Conservation (phyloP, 2,113 vertebrate genomes). For the Dolichallabes microphthalmus region DNA sequence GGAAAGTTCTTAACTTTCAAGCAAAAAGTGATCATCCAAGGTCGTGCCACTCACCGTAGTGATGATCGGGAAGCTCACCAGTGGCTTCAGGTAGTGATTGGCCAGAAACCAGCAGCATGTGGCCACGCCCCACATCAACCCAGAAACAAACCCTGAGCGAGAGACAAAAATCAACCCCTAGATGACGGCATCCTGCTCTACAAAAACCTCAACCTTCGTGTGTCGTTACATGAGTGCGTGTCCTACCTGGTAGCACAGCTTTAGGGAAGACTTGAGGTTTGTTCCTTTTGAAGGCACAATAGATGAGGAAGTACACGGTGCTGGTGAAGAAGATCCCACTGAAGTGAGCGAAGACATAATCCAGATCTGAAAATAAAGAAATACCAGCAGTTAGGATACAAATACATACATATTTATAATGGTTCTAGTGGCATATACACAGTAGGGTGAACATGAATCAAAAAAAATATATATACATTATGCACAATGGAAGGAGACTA, state of each 20-base stretch:
- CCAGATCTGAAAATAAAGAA: conserved; percentile 73
- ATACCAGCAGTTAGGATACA: background rate
- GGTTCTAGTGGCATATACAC: no score
- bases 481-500: background rate
- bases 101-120: conserved; percentile 84
- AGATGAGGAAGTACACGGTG: conserved; percentile 80
- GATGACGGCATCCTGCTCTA: background rate
- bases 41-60: conserved; percentile 74
- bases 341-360: conserved; percentile 85
- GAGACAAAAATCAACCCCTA: background rate
- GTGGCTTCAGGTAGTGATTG: conserved; percentile 80
- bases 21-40: background rate
- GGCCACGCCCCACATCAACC: conserved; percentile 80
- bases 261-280: conserved; percentile 76
- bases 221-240: no score
- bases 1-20: background rate
- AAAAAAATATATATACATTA: background rate
- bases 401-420: background rate
- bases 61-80: conserved; percentile 86
- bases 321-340: conserved; percentile 86
- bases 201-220: no score
- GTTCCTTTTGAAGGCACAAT: conserved; percentile 79
- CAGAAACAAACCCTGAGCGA: conserved; percentile 77
- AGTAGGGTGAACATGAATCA: background rate
- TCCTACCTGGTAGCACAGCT: conserved; percentile 62